Evolutionary conservation across 2,113 vertebrate species (phyloP), one percentile per base, ranked within the genome.

Genomic region (Tragelaphus buxtoni): DNA sequence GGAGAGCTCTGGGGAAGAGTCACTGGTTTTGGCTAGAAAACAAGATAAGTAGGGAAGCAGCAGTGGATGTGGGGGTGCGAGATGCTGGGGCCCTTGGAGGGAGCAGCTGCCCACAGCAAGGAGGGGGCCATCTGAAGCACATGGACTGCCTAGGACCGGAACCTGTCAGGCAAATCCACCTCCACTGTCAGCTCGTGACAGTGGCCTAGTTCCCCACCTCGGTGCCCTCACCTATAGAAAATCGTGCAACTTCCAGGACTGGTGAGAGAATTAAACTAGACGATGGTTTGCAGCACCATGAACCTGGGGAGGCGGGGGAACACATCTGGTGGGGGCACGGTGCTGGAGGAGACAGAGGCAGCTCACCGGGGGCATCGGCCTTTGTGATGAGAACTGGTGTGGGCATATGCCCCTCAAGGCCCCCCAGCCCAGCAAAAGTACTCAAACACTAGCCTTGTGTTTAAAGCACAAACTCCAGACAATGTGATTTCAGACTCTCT

Each of bases 241-340:
- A n/a, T 4, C 35, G 74, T 11, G 20, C 24, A n/a, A 4, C 45
- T 32, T 42, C 56, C 4, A n/a, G 22, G 42, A 17, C 11, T 39
- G 20, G 2, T 39, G 35, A 77, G 95, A 60, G 42, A 9, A 13
- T 16, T 49, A 32, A 69, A 65, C 0, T 1, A 74, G 61, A 42
- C 12, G 5, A 30, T 7, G 35, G 26, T 28, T 42, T 42, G 49
- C 24, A 20, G 60, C 7, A 4, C 58, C 53, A 28, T 74, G 42
- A 61, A 55, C n/a, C 39, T 47, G 24, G 45, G 61, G 24, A 1
- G 2, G 35, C 0, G 1, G 20, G 12, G 10, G 24, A 51, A 4
- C 7, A 0, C 0, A 0, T 47, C 5, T 74, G 12, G 45, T 7
- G 14, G 17, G n/a, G 8, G 13, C 12, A 17, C 0, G 0, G 3